phyloP scores from a whole-genome alignment of 2,113 vertebrate genomes.

The Deroptyus accipitrinus region DNA sequence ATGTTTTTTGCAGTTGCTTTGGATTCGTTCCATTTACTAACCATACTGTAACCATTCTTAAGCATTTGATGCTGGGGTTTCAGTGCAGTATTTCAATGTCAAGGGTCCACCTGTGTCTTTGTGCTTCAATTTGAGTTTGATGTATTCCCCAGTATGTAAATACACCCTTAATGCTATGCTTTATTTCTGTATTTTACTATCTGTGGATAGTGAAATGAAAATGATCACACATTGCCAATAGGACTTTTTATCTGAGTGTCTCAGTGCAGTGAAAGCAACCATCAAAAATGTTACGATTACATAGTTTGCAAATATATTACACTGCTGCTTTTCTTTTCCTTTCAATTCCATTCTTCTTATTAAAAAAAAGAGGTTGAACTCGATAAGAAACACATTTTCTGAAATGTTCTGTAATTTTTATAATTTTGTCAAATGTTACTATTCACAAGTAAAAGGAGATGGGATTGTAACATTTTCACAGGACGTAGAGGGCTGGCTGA shows the following conservation, averaged over 20 bases:
- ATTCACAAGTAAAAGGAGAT: background rate
- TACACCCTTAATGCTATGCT: background rate
- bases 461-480: background rate
- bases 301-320: background rate
- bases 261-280: background rate
- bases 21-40: background rate
- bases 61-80: background rate
- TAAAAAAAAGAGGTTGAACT: background rate
- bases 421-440: background rate
- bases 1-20: background rate
- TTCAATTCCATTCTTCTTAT: background rate
- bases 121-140: background rate
- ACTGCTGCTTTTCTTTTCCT: background rate
- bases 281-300: background rate
- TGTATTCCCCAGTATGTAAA: background rate
- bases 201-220: background rate
- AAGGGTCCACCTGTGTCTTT: background rate
- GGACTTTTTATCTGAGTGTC: background rate
- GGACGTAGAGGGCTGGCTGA: background rate
- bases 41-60: background rate
- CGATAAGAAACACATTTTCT: background rate
- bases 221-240: background rate
- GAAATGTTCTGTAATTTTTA: background rate
- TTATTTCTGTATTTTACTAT: background rate
- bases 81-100: background rate